These are phyloP conservation scores for Leptinotarsa juncta DNA, from an alignment of 2,888 invertebrate genomes.

Conservation along the genomic window DNA sequence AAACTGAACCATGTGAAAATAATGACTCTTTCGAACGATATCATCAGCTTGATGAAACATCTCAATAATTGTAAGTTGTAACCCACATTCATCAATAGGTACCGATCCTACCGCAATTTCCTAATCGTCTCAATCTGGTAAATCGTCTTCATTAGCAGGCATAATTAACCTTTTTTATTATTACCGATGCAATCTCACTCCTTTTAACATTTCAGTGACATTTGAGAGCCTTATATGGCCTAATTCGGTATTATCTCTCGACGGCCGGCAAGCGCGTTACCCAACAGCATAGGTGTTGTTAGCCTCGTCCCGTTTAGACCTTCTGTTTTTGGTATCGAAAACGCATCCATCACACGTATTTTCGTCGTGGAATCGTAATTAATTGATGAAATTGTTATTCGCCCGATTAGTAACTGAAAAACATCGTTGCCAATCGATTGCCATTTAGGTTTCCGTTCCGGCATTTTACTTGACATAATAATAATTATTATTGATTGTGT, in stretches of 20 bases:
- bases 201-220: conserved; percentile 14
- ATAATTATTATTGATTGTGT: no score
- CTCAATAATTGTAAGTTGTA: not conserved
- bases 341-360: conserved; percentile 19
- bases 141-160: conserved; percentile 32
- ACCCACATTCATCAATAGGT: conserved; percentile 17
- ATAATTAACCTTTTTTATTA: conserved; percentile 37
- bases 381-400: conserved; percentile 7
- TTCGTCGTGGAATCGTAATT: conserved; percentile 14
- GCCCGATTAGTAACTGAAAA: not conserved
- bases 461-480: no score
- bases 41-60: not conserved
- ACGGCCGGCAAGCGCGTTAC: conserved; percentile 24
- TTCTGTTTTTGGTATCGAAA: conserved; percentile 13
- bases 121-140: conserved; percentile 16
- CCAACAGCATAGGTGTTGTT: conserved; percentile 52
- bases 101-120: conserved; percentile 15
- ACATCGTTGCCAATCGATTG: not conserved
- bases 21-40: not conserved
- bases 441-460: no score
- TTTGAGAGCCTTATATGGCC: conserved; percentile 11
- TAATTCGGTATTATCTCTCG: conserved; percentile 8
- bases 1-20: not conserved
- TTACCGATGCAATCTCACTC: conserved; percentile 18
- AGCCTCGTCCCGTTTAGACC: conserved; percentile 57